These are phyloP conservation scores for Idaea aversata DNA, from an alignment of 2,888 invertebrate species.

Conservation along the genomic window DNA sequence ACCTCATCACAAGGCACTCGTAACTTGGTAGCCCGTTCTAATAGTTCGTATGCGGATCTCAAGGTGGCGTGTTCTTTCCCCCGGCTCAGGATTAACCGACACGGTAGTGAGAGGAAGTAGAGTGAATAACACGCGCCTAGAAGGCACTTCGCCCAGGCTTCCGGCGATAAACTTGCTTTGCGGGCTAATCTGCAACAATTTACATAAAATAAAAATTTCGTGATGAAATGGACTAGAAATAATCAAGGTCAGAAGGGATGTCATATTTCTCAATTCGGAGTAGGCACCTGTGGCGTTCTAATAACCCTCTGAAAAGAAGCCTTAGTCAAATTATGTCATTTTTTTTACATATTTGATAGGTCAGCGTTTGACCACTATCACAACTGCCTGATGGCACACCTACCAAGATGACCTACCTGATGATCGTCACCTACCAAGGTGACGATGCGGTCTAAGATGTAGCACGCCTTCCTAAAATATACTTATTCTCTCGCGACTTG, in stretches of 20 bases:
- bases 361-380: too few species aligned
- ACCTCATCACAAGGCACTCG: constrained; percentile 95
- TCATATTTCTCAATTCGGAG: neutral
- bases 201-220: neutral
- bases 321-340: too few species aligned
- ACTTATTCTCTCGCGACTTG: too few species aligned
- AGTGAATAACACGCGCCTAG: constrained; percentile 94
- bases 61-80: constrained; percentile 89
- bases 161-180: constrained; percentile 84
- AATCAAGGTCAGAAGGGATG: neutral
- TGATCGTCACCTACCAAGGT: too few species aligned
- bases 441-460: too few species aligned
- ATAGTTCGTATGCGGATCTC: constrained; percentile 90
- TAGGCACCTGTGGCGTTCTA: too few species aligned
- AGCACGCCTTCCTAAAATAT: too few species aligned
- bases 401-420: too few species aligned
- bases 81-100: constrained; percentile 85
- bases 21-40: constrained; percentile 92
- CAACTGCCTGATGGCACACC: too few species aligned
- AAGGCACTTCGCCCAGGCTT: constrained; percentile 95
- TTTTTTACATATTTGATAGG: too few species aligned
- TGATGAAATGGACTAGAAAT: neutral
- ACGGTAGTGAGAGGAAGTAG: constrained; percentile 97
- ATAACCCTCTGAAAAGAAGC: too few species aligned
- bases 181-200: constrained; percentile 71